phyloP scores from a whole-genome alignment of 2,888 invertebrate species.

The Fragum fragum region DNA sequence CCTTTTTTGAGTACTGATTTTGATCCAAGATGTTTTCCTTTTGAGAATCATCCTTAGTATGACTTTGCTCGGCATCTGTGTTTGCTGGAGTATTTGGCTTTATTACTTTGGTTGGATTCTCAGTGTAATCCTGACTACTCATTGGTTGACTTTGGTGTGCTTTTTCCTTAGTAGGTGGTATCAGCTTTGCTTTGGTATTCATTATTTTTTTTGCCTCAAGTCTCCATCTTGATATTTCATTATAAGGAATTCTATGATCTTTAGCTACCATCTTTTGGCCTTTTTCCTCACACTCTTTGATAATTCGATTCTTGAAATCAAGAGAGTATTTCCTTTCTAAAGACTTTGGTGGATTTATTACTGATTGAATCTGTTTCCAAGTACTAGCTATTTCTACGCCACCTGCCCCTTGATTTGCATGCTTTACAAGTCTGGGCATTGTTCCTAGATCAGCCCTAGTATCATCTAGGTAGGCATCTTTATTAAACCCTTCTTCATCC shows the following conservation, averaged over 20 bases:
- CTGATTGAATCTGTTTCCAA: slow-evolving; percentile 65
- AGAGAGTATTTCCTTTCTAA: slow-evolving; percentile 51
- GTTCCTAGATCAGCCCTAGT: slow-evolving; percentile 56
- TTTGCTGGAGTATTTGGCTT: background rate
- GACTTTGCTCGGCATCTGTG: background rate
- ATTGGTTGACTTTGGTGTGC: background rate
- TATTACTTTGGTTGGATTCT: background rate
- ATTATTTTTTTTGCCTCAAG: slow-evolving; percentile 48
- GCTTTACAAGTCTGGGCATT: slow-evolving; percentile 63
- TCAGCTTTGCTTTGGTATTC: background rate
- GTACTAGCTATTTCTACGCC: slow-evolving; percentile 63
- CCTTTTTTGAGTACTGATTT: background rate
- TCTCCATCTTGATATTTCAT: slow-evolving; percentile 66
- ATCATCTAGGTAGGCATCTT: slow-evolving; percentile 44
- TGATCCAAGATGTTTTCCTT: background rate
- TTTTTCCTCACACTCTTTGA: slow-evolving; percentile 52
- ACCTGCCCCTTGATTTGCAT: slow-evolving; percentile 17
- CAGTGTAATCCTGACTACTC: background rate
- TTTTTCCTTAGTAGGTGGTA: background rate
- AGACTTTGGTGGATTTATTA: slow-evolving; percentile 44
- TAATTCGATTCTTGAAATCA: slow-evolving; percentile 59
- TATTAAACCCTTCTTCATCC: slow-evolving; percentile 17
- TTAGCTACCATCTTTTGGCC: slow-evolving; percentile 59
- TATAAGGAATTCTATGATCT: slow-evolving; percentile 61
- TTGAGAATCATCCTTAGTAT: background rate